These are phyloP conservation scores for Spinus olivaceus DNA, from an alignment of 2,797 vertebrate genomes.

Conservation along the genomic window DNA sequence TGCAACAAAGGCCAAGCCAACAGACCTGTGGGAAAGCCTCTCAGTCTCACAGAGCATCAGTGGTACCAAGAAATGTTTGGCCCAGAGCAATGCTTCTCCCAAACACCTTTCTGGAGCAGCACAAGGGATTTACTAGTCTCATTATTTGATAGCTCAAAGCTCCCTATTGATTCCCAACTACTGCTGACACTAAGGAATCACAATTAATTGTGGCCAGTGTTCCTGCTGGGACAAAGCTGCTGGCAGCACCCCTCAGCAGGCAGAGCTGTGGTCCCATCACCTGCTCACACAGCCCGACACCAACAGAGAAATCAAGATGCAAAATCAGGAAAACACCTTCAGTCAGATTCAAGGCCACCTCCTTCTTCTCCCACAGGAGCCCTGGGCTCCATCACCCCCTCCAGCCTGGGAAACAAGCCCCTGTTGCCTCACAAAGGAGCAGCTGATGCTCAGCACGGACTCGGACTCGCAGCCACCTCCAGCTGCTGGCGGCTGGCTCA, in stretches of 20 bases:
- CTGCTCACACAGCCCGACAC: not conserved
- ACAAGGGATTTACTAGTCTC: not conserved
- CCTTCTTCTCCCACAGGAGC: not conserved
- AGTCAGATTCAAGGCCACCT: not conserved
- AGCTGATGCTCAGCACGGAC: not conserved
- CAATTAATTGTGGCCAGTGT: not conserved
- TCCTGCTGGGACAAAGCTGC: not conserved
- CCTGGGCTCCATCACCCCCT: not conserved
- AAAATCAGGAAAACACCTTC: not conserved
- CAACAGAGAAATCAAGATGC: not conserved
- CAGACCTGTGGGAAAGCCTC: slow-evolving; percentile 28
- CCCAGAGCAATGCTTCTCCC: not conserved
- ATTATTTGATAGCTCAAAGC: not conserved
- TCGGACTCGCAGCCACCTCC: not conserved
- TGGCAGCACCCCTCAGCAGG: not conserved
- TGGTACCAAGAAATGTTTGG: not conserved
- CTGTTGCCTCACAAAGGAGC: not conserved
- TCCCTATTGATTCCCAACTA: not conserved
- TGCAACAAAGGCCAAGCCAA: not conserved
- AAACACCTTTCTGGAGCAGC: not conserved
- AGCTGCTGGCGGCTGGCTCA: not conserved
- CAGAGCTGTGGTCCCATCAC: not conserved
- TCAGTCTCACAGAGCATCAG: not conserved
- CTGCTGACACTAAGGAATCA: not conserved
- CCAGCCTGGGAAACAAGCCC: not conserved